Evolutionary conservation across 2,797 vertebrate genomes (phyloP), one percentile per base, ranked within the genome.

Genomic region (Sebastes iracundus): DNA sequence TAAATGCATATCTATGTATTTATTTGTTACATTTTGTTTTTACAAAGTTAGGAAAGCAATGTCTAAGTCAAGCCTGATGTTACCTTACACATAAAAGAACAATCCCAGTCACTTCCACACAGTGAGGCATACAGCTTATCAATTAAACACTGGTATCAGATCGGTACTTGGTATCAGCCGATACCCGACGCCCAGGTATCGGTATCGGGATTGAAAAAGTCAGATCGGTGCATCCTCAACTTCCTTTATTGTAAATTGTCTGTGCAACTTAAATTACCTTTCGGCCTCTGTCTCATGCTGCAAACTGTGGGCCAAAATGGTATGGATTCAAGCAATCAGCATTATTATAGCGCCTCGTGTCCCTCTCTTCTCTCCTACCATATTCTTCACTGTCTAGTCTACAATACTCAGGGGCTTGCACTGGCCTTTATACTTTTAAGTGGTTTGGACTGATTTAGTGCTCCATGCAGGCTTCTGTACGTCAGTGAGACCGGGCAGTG

Each of bases 391-490:
- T 90, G 81, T 91, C 88, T 88, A 68, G 75, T 90, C 85, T 61
- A 59, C 79, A 84, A 70, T 68, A 82, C 90, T 90, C 86, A 69
- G 68, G 75, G 86, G 85, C 62, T 77, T 11, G 46, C 61, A n/a
- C 81, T 86, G 85, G 82, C 81, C 84, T 90, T 92, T 90, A 83
- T 90, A 82, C 82, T 90, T 90, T 88, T 83, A 88, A 90, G 89
- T 90, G 87, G 75, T 90, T 85, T 84, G 83, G 87, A 88, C 83
- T 91, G 81, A 88, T 92, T 90, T 83, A 87, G 82, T 85, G 83
- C 77, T 79, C 75, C 75, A 77, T 72, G 63, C 83, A 80, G 82
- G 69, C 71, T 74, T 82, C 75, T 84, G 80, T 77, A 71, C 64
- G 28, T 90, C 89, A 83, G 72, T 20, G 67, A 79, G 64, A 49